Evolutionary conservation across 2,113 vertebrate genomes (phyloP).

Genomic region (Halichoerus grypus): DNA sequence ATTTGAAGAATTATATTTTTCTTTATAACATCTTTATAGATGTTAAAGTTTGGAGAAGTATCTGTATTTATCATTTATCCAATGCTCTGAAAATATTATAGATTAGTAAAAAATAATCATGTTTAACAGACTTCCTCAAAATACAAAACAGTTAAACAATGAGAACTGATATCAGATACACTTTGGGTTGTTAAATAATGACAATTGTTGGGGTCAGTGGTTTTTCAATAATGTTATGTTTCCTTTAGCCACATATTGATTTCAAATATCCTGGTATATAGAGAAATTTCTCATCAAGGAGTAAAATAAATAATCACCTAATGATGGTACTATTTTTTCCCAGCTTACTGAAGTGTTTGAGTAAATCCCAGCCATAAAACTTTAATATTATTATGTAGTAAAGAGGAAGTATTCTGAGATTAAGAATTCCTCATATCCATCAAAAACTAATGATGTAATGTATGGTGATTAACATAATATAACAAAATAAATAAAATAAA

Average conservation of each 20-base stretch:
- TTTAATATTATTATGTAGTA: not conserved
- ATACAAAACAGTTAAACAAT: not conserved
- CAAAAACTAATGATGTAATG: no score
- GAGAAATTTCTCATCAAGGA: constrained; percentile 55
- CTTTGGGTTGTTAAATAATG: constrained; percentile 47
- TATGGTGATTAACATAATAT: no score
- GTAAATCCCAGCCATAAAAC: not conserved
- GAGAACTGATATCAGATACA: constrained; percentile 18
- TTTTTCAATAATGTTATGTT: constrained; percentile 65
- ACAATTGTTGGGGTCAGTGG: not conserved
- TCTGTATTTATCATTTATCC: not conserved
- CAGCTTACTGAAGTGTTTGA: not conserved
- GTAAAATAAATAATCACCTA: constrained; percentile 19
- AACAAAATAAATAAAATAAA: no score
- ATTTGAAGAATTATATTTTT: constrained; percentile 57
- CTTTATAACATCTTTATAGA: not conserved
- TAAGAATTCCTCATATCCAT: no score
- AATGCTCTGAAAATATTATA: constrained; percentile 1
- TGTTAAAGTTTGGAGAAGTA: constrained; percentile 28
- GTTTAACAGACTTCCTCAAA: constrained; percentile 54
- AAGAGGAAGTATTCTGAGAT: not conserved
- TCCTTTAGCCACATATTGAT: constrained; percentile 53
- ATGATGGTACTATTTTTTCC: constrained; percentile 38
- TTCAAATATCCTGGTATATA: constrained; percentile 64
- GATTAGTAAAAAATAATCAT: not conserved